Evolutionary conservation across 2,888 invertebrate genomes (phyloP).

Genomic region (Pachymerium ferrugineum): DNA sequence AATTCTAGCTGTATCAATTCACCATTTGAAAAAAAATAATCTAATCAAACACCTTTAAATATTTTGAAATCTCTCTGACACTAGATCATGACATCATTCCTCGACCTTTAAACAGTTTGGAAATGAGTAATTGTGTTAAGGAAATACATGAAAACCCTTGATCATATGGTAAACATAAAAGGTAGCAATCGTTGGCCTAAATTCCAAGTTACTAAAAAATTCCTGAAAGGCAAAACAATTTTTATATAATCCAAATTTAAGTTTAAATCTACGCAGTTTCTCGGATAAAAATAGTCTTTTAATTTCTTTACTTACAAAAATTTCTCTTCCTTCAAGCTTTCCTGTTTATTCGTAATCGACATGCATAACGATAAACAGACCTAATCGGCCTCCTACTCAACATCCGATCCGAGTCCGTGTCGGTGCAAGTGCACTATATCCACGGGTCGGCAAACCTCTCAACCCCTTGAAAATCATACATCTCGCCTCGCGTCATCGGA

Average conservation of each 20-base stretch:
- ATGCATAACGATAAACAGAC: background rate
- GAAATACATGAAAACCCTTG: too few species aligned
- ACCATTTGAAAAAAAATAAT: background rate
- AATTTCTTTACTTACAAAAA: background rate
- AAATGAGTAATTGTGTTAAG: background rate
- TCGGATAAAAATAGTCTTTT: conserved; percentile 6
- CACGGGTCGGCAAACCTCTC: background rate
- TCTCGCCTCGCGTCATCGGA: background rate
- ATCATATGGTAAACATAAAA: background rate
- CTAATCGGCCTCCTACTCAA: background rate
- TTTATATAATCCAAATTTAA: background rate
- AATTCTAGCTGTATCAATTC: background rate
- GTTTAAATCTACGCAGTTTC: conserved; percentile 4
- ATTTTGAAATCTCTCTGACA: background rate
- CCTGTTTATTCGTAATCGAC: background rate
- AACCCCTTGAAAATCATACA: background rate
- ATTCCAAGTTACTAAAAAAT: too few species aligned
- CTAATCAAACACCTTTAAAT: background rate
- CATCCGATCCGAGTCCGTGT: background rate
- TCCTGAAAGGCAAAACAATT: too few species aligned
- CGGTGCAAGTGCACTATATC: conserved; percentile 5
- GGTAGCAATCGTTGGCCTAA: too few species aligned
- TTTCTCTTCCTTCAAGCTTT: background rate
- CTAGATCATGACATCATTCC: background rate
- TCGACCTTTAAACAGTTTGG: background rate